Conservation (phyloP, 2,888 invertebrate genomes). For the Thereva unica region DNA sequence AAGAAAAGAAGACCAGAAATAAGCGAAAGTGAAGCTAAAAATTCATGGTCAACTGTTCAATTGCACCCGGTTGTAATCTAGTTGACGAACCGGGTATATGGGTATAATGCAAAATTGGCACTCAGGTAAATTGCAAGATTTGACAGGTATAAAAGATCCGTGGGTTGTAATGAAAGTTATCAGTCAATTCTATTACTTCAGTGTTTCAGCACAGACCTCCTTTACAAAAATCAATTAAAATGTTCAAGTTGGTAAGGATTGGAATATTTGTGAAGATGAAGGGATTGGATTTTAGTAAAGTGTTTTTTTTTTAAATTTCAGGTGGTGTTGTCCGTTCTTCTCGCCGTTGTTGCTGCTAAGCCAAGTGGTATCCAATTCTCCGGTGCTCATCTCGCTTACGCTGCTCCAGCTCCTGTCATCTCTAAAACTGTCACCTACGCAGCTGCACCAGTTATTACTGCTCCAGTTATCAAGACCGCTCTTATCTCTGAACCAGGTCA, state of each 20-base stretch:
- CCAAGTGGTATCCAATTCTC: constrained; percentile 39
- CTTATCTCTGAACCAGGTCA: constrained; percentile 37
- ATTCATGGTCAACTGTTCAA: too few species aligned
- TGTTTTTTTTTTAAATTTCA: constrained; percentile 39
- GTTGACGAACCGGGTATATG: neutral
- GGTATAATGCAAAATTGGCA: neutral
- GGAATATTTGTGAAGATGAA: neutral
- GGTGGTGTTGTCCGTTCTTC: constrained; percentile 66
- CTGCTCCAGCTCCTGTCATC: constrained; percentile 8
- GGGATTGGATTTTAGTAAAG: neutral
- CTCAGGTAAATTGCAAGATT: neutral
- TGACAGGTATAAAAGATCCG: constrained; percentile 42
- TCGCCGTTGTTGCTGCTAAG: constrained; percentile 53
- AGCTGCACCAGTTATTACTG: neutral
- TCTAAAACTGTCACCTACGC: constrained; percentile 12
- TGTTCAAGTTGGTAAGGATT: constrained; percentile 51
- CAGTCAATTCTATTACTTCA: constrained; percentile 44
- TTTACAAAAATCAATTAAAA: constrained; percentile 43
- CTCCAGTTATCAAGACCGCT: constrained; percentile 23
- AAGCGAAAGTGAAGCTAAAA: too few species aligned
- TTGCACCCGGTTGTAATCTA: too few species aligned
- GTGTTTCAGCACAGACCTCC: constrained; percentile 44
- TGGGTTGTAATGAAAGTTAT: constrained; percentile 38
- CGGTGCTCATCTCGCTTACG: constrained; percentile 36
- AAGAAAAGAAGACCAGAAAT: too few species aligned